Evolutionary conservation across 2,797 vertebrate species (phyloP).

Genomic region (Acanthis flammea): DNA sequence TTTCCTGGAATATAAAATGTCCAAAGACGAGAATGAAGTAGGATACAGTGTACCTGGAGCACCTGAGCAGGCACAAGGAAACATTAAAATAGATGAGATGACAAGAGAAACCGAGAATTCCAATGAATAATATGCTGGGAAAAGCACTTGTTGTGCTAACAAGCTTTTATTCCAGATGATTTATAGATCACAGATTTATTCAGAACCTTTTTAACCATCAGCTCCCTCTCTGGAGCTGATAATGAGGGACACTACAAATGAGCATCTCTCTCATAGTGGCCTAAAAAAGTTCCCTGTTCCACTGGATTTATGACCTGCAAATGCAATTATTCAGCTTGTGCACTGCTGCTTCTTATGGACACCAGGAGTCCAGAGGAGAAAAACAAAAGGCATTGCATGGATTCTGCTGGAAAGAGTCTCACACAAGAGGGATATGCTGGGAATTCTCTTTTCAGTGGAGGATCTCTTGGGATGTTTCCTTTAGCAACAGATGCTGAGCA

Average conservation of each 20-base stretch:
- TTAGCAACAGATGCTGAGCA: background rate
- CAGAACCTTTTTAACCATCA: background rate
- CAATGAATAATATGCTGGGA: background rate
- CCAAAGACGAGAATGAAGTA: background rate
- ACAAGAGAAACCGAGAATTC: background rate
- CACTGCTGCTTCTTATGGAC: background rate
- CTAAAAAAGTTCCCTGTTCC: background rate
- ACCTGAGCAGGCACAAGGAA: background rate
- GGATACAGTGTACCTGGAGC: background rate
- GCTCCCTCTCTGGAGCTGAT: background rate
- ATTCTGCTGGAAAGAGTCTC: background rate
- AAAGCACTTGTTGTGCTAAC: background rate
- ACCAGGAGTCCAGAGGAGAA: background rate
- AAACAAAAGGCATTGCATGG: accelerated
- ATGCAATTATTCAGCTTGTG: background rate
- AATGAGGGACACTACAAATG: background rate
- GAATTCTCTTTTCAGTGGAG: background rate
- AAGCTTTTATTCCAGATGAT: background rate
- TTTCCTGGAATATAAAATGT: background rate
- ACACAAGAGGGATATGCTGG: accelerated
- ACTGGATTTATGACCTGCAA: background rate
- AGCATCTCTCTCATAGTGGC: background rate
- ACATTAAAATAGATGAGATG: background rate
- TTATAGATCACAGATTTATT: background rate
- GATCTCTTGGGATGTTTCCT: background rate